Evolutionary conservation across 2,888 invertebrate species (phyloP), one percentile per base, ranked within the genome.

Genomic region (Netelia inedita): DNA sequence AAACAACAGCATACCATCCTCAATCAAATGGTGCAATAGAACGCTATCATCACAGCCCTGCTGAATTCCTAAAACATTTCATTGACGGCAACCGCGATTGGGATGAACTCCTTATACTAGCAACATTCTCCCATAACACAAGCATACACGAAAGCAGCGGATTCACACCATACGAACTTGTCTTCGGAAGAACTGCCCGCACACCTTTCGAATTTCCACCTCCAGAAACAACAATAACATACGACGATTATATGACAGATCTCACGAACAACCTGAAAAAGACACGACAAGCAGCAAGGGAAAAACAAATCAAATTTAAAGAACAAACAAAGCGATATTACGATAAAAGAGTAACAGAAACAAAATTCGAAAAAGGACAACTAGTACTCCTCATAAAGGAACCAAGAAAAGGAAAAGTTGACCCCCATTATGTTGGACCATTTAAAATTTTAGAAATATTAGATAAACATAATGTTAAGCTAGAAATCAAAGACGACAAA

Each of bases 241-340:
- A n/a, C n/a, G n/a, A n/a, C n/a, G n/a, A n/a, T n/a, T n/a, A n/a
- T n/a, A 50, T 35, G 61, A 23, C 55, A 50, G 11, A 50, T 10
- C n/a, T 10, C 50, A 50, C 2, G 50, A 53, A 53, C 53, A n/a
- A 14, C 3, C 50, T 5, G 11, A 11, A 28, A n/a, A n/a, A n/a
- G n/a, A n/a, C n/a, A n/a, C n/a, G n/a, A n/a, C n/a, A n/a, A n/a
- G n/a, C n/a, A n/a, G n/a, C n/a, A n/a, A n/a, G n/a, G n/a, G n/a
- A n/a, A n/a, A n/a, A n/a, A n/a, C n/a, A n/a, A n/a, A n/a, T n/a
- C n/a, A n/a, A n/a, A n/a, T n/a, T n/a, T n/a, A n/a, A n/a, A n/a
- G n/a, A n/a, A n/a, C n/a, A n/a, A n/a, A 69, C 79, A 9, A 85
- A 85, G 50, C 19, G 41, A 16, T 82, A 82, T 3, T 85, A 82